Conservation (phyloP, 2,888 invertebrate species). For the Drosophila histrio region DNA sequence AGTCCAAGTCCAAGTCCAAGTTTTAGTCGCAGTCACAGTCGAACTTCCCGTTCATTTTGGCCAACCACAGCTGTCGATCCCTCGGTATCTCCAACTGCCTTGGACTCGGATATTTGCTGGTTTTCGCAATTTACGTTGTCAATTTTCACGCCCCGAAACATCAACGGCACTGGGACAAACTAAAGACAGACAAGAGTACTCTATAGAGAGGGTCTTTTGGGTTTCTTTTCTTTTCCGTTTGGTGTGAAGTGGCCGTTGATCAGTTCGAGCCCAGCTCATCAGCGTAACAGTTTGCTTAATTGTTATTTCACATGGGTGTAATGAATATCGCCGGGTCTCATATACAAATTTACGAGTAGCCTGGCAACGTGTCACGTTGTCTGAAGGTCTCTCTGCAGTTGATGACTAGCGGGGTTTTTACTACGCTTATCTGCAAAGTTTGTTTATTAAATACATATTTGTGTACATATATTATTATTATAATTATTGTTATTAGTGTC, state of each 20-base stretch:
- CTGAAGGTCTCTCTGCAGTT: constrained; percentile 22
- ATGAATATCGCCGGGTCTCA: constrained; percentile 34
- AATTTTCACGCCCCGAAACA: constrained; percentile 77
- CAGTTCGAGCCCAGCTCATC: constrained; percentile 35
- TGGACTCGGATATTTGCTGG: constrained; percentile 16
- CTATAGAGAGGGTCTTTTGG: neutral
- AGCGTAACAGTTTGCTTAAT: constrained; percentile 61
- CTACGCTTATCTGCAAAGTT: neutral
- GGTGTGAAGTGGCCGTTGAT: constrained; percentile 58
- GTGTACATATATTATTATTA: neutral
- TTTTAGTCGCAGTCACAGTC: constrained; percentile 17
- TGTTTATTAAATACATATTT: neutral
- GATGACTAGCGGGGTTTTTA: neutral
- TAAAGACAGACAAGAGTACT: neutral
- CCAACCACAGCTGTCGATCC: constrained; percentile 16
- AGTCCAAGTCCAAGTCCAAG: neutral
- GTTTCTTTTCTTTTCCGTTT: constrained; percentile 18
- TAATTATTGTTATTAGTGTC: neutral
- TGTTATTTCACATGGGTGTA: constrained; percentile 52
- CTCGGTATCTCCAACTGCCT: neutral
- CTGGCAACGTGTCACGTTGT: neutral
- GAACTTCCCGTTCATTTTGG: constrained; percentile 12
- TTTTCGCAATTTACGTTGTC: constrained; percentile 76
- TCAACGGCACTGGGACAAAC: constrained; percentile 37
- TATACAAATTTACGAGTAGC: neutral